Conservation (phyloP, 2,888 invertebrate species). For the Elmis aenea region DNA sequence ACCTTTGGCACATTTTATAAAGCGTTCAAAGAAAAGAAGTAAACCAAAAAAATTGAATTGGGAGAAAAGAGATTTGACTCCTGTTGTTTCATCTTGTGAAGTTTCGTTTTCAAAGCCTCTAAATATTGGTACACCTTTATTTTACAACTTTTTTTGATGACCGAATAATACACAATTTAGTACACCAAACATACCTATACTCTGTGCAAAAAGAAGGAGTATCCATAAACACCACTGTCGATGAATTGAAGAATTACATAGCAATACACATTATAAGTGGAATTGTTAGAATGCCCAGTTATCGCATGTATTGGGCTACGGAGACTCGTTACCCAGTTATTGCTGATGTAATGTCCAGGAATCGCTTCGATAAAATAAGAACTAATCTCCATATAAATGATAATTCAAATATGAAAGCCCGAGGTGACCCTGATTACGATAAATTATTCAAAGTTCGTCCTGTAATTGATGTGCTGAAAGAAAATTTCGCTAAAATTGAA, state of each 20-base stretch:
- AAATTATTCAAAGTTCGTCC: conserved; percentile 25
- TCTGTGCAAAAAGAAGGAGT: conserved; percentile 20
- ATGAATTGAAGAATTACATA: conserved; percentile 24
- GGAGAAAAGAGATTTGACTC: background rate
- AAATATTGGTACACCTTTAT: conserved; percentile 4
- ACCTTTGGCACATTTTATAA: background rate
- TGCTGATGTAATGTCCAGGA: conserved; percentile 25
- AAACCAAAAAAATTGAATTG: background rate
- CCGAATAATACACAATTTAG: conserved; percentile 10
- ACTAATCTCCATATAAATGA: conserved; percentile 12
- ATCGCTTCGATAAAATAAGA: conserved; percentile 21
- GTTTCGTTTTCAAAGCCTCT: conserved; percentile 1
- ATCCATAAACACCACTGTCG: conserved; percentile 15
- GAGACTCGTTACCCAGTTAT: conserved; percentile 21
- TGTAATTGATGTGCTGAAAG: conserved; percentile 12
- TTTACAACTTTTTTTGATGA: conserved; percentile 5
- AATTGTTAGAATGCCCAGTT: conserved; percentile 24
- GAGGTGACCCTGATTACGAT: conserved; percentile 15
- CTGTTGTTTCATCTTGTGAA: background rate
- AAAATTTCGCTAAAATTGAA: conserved; percentile 24
- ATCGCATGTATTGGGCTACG: conserved; percentile 26
- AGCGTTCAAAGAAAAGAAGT: background rate
- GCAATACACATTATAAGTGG: conserved; percentile 23
- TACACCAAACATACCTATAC: conserved; percentile 24
- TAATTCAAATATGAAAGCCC: conserved; percentile 10